Base-by-base conservation (phyloP, 1,140 invertebrate genomes). In the Hesperophylax magnus region DNA sequence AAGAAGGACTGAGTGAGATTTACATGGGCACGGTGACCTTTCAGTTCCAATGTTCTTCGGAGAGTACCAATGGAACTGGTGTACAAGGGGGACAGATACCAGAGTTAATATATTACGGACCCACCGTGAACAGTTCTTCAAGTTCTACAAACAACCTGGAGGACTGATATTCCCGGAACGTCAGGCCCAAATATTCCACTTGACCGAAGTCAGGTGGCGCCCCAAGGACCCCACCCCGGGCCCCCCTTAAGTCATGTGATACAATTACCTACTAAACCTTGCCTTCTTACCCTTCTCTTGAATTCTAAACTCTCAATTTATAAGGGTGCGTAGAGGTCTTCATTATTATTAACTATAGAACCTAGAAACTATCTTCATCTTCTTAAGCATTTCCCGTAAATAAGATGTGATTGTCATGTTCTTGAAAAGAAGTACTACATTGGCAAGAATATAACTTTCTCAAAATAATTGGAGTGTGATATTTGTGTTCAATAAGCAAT, bases 51-150 rank as follows among this genome's bases (percentile, higher is more conserved):
- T 97, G 96, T 87, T 97, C 96, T 56, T 96, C 96, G 0, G 97
- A 98, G 86, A 97, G 96, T 87, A 98, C 97, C 17, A 98, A 98
- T 86, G 97, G 97, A 65, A 98, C 97, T 15, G 96, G 97, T 8
- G 97, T 98, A 0, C 97, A 98, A 90, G 97, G 97, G 56, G 97
- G 97, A 34, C 97, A 98, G 89, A 98, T 98, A 84, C 97, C 97
- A 0, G 97, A 98, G 91, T 91, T 98, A 47, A 97, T 98, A 85
- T 98, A 98, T 87, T 98, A 98, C 86, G 96, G 95, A 53, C 95
- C 95, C 1, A 91, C 93, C 18, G 89, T 92, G 24, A 89, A 86
- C 72, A 85, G 86, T 83, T 80, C 86, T 27, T 83, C 87, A 53
- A 53, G 47, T 1, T 71, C 67, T 24, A 22, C 61, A 15, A 60